A percentile compares a stretch with the other conserved stretches of the same genome.
Evolutionary conservation across 2,797 vertebrate genomes (phyloP).

Genomic region (Ptychadena robeensis): DNA sequence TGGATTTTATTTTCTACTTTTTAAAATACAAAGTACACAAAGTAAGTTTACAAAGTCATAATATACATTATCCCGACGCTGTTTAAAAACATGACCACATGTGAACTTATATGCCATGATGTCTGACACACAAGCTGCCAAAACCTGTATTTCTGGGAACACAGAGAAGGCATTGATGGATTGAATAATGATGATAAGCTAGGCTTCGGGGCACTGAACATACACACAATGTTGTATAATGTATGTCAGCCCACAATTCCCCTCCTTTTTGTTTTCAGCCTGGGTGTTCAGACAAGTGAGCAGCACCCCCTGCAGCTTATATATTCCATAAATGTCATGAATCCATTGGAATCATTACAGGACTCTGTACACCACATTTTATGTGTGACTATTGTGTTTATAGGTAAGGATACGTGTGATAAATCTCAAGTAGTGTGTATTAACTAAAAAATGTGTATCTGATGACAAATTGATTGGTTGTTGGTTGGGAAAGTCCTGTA

Average conservation of each 20-base stretch:
- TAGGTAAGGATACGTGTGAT: too few relatives aligned
- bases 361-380: background rate
- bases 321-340: background rate
- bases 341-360: background rate
- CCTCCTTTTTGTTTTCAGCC: background rate
- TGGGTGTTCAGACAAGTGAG: background rate
- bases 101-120: background rate
- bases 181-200: conserved; percentile 45
- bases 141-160: conserved; percentile 31
- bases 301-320: conserved; percentile 51
- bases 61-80: too few relatives aligned
- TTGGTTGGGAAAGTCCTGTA: too few relatives aligned
- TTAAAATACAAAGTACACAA: too few relatives aligned
- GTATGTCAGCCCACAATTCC: conserved; percentile 12
- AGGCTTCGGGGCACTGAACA: conserved; percentile 42
- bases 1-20: too few relatives aligned
- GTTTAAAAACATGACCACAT: too few relatives aligned
- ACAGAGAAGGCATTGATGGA: conserved; percentile 41
- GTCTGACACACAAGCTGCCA: conserved; percentile 27
- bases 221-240: conserved; percentile 37
- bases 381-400: background rate
- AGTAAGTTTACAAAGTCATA: too few relatives aligned
- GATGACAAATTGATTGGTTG: too few relatives aligned
- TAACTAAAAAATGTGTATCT: too few relatives aligned
- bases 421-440: too few relatives aligned